These are phyloP conservation scores for Sarcophilus harrisii DNA, from an alignment of 2,797 vertebrate genomes.

Conservation along the genomic window DNA sequence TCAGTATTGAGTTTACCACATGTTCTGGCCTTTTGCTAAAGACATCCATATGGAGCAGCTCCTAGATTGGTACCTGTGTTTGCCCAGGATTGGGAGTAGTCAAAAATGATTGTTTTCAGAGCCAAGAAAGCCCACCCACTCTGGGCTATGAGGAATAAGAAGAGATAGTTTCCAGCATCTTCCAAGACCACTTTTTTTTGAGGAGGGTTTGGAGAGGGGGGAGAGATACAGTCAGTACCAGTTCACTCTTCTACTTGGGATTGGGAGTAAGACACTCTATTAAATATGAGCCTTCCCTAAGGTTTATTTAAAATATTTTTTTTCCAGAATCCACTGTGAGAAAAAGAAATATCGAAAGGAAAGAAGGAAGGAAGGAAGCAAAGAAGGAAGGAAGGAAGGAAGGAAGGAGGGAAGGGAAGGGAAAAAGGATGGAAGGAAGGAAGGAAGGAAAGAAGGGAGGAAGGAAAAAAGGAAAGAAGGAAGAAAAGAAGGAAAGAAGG, in stretches of 20 bases:
- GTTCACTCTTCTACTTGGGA: not conserved
- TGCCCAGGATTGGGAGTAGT: not conserved
- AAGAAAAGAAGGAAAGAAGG: not conserved
- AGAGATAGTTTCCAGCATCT: not conserved
- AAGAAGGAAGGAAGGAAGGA: not conserved
- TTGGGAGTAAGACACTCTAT: not conserved
- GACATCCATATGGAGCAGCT: not conserved
- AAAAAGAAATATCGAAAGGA: not conserved
- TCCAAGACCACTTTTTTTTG: not conserved
- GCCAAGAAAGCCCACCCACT: not conserved
- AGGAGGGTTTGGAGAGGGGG: no score
- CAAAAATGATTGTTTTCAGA: not conserved
- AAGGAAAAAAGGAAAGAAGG: accelerated
- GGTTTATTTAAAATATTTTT: not conserved
- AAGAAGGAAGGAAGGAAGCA: no score
- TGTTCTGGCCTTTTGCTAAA: not conserved
- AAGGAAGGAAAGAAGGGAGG: not conserved
- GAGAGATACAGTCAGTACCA: not conserved
- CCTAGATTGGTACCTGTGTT: not conserved
- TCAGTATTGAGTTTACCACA: not conserved
- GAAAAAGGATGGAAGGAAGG: not conserved
- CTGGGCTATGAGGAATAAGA: not conserved
- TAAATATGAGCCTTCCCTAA: not conserved
- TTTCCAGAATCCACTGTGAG: not conserved
- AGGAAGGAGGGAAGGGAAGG: not conserved